Evolutionary conservation across 2,888 invertebrate genomes (phyloP).

Genomic region (Drosophila basisetae): DNA sequence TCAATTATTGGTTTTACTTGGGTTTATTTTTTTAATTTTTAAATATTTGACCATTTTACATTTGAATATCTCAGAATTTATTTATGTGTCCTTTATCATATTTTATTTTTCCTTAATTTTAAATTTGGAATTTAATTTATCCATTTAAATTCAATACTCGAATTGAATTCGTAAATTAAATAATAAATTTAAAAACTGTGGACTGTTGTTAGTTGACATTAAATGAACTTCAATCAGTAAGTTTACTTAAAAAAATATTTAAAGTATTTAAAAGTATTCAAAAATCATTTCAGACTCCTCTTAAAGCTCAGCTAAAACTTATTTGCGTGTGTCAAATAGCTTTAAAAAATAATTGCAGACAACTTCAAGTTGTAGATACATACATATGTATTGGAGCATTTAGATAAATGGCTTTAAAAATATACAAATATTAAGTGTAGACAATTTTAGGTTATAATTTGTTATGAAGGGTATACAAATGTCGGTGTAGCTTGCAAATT

Average conservation of each 20-base stretch:
- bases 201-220: too few species aligned
- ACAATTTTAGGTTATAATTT: neutral
- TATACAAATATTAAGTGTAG: neutral
- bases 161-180: too few species aligned
- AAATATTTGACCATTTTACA: neutral
- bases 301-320: neutral
- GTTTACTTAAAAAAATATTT: neutral
- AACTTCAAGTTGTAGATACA: too few species aligned
- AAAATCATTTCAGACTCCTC: neutral
- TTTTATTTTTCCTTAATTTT: too few species aligned
- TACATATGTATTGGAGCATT: neutral
- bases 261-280: neutral
- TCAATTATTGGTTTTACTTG: too few species aligned
- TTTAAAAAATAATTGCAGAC: neutral
- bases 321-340: neutral
- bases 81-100: neutral
- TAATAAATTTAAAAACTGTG: too few species aligned
- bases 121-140: neutral
- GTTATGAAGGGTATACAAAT: conserved; percentile 16
- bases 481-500: neutral
- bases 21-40: too few species aligned
- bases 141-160: too few species aligned
- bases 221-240: too few species aligned
- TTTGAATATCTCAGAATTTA: neutral
- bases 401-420: neutral